Conservation (phyloP, 92 coral and sea anemone species). For the Virgularia gustaviana region DNA sequence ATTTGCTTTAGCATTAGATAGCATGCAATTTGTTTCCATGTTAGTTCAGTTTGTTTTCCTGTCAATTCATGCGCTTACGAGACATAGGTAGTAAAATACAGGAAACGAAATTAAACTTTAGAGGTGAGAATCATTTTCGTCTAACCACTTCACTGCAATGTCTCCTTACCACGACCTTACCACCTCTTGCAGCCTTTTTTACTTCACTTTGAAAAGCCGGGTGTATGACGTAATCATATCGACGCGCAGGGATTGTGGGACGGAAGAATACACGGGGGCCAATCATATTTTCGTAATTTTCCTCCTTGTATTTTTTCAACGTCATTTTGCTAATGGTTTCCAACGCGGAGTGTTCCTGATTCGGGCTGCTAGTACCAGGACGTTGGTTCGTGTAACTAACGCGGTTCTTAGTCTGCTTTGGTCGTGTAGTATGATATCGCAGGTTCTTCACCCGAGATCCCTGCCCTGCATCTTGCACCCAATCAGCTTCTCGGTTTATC, state of each 20-base stretch:
- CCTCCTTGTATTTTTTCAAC: slow-evolving; percentile 21
- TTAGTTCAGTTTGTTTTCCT: too few relatives aligned
- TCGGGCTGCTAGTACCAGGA: neutral
- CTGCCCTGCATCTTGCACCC: neutral
- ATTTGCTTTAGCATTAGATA: too few relatives aligned
- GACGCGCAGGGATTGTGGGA: slow-evolving; percentile 35
- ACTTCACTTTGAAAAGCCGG: slow-evolving; percentile 36
- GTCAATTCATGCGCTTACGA: too few relatives aligned
- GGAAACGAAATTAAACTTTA: too few relatives aligned
- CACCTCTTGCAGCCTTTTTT: neutral
- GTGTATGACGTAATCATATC: slow-evolving; percentile 40
- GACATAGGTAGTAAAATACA: too few relatives aligned
- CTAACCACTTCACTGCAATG: neutral
- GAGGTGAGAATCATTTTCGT: neutral
- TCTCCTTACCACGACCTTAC: neutral
- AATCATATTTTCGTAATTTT: slow-evolving; percentile 32
- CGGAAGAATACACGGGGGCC: slow-evolving; percentile 34
- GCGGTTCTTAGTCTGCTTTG: neutral
- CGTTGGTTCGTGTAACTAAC: neutral
- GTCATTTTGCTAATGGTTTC: slow-evolving; percentile 31
- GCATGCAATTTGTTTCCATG: too few relatives aligned
- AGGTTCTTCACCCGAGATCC: too few relatives aligned
- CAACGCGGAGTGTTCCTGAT: neutral
- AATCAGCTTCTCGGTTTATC: neutral
- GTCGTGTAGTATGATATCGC: slow-evolving; percentile 15